Evolutionary conservation across 1,140 invertebrate species (phyloP), one percentile per base, ranked within the genome.

Genomic region (Drosophila sechellia): DNA sequence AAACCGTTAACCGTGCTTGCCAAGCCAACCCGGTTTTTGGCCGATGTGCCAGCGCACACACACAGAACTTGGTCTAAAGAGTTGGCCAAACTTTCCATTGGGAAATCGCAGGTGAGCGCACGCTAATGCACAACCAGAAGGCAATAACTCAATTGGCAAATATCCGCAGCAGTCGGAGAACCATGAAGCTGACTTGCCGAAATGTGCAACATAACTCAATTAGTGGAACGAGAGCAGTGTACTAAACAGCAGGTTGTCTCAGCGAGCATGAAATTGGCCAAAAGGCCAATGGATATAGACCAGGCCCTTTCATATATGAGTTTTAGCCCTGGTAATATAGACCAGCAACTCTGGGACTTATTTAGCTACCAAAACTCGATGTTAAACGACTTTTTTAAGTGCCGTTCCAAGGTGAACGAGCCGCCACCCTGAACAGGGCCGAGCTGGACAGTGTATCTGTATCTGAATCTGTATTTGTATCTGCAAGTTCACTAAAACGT

Each of bases 121-220:
- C 42, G 50, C 50, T 70, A 70, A 69, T 70, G 66, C 66, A 70
- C 50, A 70, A 31, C 35, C 66, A 49, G 42, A 70, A 66, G 53
- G 72, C 55, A 73, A 69, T 85, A 84, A 79, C 73, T 77, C 55
- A 66, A 69, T 86, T 86, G 77, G 74, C 58, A 87, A 86, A 86
- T 68, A 87, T 86, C 81, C 81, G 83, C 68, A 72, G 53, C 54
- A 75, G 52, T 58, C 60, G 61, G 74, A 79, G 50, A 86, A 76
- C 79, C 83, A 79, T 86, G 79, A 86, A 83, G 78, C 71, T 52
- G 60, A 22, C 43, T 60, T 49, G 52, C 65, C 59, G 66, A 85
- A 75, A 63, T 69, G 79, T 83, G 75, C 84, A 87, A 87, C 83
- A 86, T 86, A 87, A 86, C 87, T 86, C 83, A 87, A 86, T 86